Conservation (phyloP, 2,888 invertebrate genomes). For the Ptychoptera contaminata region DNA sequence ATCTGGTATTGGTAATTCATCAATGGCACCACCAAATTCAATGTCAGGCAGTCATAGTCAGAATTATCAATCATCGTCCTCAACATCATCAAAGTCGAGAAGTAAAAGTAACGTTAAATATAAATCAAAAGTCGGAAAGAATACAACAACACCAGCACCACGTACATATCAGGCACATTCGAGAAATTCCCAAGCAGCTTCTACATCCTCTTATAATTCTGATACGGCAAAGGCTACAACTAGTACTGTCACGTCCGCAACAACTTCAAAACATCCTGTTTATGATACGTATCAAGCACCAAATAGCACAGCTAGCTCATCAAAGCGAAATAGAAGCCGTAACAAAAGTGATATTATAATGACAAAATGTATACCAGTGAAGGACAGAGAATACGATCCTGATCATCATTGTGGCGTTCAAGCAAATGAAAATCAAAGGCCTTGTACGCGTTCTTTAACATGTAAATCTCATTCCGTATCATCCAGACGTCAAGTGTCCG, state of each 20-base stretch:
- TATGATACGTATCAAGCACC: not conserved
- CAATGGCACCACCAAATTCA: not conserved
- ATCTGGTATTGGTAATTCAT: not conserved
- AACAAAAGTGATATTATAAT: constrained; percentile 21
- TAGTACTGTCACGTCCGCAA: no score
- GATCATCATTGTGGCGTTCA: constrained; percentile 71
- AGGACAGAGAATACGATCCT: constrained; percentile 59
- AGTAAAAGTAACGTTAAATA: constrained; percentile 8
- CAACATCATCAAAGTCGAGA: constrained; percentile 3
- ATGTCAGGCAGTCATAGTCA: not conserved
- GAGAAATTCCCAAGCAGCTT: constrained; percentile 8
- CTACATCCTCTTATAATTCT: constrained; percentile 7
- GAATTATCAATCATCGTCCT: not conserved
- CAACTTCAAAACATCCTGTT: constrained; percentile 4
- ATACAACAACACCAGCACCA: constrained; percentile 7
- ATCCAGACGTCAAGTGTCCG: constrained; percentile 49
- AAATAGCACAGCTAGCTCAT: constrained; percentile 2
- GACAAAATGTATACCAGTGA: constrained; percentile 22
- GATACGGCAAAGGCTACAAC: constrained; percentile 5
- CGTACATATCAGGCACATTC: constrained; percentile 3
- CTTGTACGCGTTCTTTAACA: constrained; percentile 66
- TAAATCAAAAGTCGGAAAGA: constrained; percentile 10
- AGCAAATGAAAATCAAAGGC: constrained; percentile 48
- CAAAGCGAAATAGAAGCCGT: constrained; percentile 7
- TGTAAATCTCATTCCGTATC: constrained; percentile 54